Evolutionary conservation across 1,140 invertebrate genomes (phyloP), one percentile per base, ranked within the genome.

Genomic region (Belonocnema kinseyi): DNA sequence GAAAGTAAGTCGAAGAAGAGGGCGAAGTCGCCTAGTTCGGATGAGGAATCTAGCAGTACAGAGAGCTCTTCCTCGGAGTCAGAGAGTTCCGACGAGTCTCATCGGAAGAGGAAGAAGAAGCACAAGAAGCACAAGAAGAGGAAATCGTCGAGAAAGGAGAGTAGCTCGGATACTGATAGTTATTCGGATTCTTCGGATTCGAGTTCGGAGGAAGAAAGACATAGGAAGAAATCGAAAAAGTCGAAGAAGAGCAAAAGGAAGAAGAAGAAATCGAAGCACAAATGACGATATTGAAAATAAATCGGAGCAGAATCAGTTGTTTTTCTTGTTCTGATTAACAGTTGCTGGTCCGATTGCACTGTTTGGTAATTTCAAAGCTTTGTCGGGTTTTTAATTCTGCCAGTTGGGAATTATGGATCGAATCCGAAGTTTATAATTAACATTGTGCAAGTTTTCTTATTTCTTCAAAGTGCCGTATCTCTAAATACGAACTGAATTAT

Each of bases 211-310:
- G 91, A 92, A 10, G 91, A 93, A 8, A 88, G 90, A 50, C 92
- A 92, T 51, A 90, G 90, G 33, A 93, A 92, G 77, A 91, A 92
- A 66, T 89, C 89, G 6, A 92, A 92, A 56, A 90, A 91, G 73
- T 90, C 88, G 16, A 92, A 89, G 75, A 91, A 88, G 33, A 93
- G 88, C 50, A 93, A 93, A 80, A 93, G 93, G 83, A 93, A 93
- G 74, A 93, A 92, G 80, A 93, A 92, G 83, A 93, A 93, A 82
- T 90, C 90, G 1, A 93, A 92, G 78, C 91, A 92, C 73, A 92
- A 92, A 89, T 92, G 89, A 91, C 88, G 86, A 71, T 86, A 77
- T 54, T 91, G 89, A 76, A 80, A 16, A 66, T 4, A 40, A 40
- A 56, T 26, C 21, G 61, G 61, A 40, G 3, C 21, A 61, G 33